Evolutionary conservation across 2,888 invertebrate species (phyloP).

Genomic region (Blastobasis adustella): DNA sequence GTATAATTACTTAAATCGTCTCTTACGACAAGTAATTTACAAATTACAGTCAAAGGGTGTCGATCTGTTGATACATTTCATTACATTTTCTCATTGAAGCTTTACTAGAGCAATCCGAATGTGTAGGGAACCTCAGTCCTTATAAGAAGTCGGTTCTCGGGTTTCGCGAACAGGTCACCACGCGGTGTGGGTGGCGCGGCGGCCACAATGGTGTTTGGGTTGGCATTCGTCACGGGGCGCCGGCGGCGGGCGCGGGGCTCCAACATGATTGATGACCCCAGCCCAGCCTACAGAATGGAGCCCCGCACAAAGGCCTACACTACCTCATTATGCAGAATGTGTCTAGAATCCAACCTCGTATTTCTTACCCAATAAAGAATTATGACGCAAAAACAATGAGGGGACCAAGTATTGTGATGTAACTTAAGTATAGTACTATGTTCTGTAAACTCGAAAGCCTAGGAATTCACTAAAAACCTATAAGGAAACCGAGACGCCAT

Average conservation of each 20-base stretch:
- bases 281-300: conserved; percentile 12
- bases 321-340: conserved; percentile 12
- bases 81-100: too few species aligned
- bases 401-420: too few species aligned
- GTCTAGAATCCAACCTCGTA: background rate
- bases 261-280: conserved; percentile 58
- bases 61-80: too few species aligned
- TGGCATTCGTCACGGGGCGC: conserved; percentile 71
- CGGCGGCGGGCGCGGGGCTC: conserved; percentile 23
- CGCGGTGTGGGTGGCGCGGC: conserved; percentile 56
- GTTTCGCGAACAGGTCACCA: conserved; percentile 24
- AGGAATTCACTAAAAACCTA: too few species aligned
- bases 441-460: too few species aligned
- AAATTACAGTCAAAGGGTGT: too few species aligned
- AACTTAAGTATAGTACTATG: background rate
- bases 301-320: conserved; percentile 3
- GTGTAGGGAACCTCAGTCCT: conserved; percentile 1
- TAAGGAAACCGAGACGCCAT: background rate
- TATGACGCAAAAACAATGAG: background rate
- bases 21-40: too few species aligned
- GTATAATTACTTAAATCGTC: too few species aligned
- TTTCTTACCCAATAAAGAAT: background rate
- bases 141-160: conserved; percentile 19
- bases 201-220: conserved; percentile 67
- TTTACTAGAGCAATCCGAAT: background rate